Conservation (phyloP, 1,140 invertebrate species). For the Drosophila pandora region DNA sequence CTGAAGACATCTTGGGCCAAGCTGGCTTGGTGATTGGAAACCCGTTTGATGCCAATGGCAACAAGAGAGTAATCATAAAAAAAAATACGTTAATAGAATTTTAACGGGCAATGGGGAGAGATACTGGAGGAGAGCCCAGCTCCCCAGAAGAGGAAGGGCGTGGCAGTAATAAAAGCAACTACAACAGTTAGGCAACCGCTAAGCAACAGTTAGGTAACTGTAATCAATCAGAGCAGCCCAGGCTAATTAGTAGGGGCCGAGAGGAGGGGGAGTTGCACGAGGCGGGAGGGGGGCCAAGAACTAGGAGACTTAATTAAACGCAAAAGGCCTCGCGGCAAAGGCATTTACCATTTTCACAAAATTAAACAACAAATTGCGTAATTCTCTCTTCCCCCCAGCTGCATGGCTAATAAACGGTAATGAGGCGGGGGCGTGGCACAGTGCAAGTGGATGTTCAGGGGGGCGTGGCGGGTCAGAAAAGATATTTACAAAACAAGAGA, state of each 20-base stretch:
- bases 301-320: conserved; percentile 72
- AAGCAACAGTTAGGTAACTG: conserved; percentile 69
- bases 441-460: neutral
- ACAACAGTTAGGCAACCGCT: conserved; percentile 35
- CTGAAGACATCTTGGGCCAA: conserved; percentile 17
- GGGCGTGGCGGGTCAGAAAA: conserved; percentile 10
- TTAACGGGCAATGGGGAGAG: conserved; percentile 45
- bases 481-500: conserved; percentile 7
- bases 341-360: conserved; percentile 62
- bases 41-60: conserved; percentile 62
- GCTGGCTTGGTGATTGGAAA: conserved; percentile 41
- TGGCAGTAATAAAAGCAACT: conserved; percentile 38
- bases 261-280: neutral
- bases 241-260: conserved; percentile 42
- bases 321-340: conserved; percentile 49
- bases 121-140: neutral
- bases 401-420: conserved; percentile 61
- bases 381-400: conserved; percentile 48
- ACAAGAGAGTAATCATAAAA: conserved; percentile 38
- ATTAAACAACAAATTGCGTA: conserved; percentile 79
- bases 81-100: conserved; percentile 70
- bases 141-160: conserved; percentile 52
- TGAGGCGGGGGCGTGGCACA: conserved; percentile 16
- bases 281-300: conserved; percentile 21
- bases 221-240: conserved; percentile 67